Conservation (phyloP, 92 coral and sea anemone genomes). For the Micromussa lordhowensis region DNA sequence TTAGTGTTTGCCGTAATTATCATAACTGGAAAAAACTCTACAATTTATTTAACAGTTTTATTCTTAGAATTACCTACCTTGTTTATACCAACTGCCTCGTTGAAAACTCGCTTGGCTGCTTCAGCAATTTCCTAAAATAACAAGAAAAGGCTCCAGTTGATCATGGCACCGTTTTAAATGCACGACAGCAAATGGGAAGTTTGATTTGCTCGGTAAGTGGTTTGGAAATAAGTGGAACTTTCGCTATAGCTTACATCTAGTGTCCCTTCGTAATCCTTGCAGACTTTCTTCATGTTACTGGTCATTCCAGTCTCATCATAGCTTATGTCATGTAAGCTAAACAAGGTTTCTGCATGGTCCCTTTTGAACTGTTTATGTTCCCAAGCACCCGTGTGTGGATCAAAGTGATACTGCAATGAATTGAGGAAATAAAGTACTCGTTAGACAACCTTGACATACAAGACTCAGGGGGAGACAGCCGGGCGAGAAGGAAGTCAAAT, state of each 20-base stretch:
- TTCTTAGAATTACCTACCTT: slow-evolving; percentile 44
- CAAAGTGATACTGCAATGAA: slow-evolving; percentile 67
- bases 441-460: neutral
- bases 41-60: neutral
- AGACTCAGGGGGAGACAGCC: too few species aligned
- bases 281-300: slow-evolving; percentile 21
- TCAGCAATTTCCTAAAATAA: slow-evolving; percentile 59
- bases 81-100: slow-evolving; percentile 66
- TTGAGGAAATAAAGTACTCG: neutral
- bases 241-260: slow-evolving; percentile 30
- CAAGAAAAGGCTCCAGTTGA: neutral
- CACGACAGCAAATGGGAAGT: neutral
- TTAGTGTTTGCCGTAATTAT: too few species aligned
- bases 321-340: slow-evolving; percentile 71
- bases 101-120: slow-evolving; percentile 52
- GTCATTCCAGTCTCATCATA: slow-evolving; percentile 64
- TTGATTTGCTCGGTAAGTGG: neutral
- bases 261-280: slow-evolving; percentile 36
- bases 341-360: slow-evolving; percentile 52
- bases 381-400: slow-evolving; percentile 83
- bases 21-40: too few species aligned
- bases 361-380: slow-evolving; percentile 60
- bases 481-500: too few species aligned
- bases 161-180: neutral
- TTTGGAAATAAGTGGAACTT: neutral